A percentile compares a stretch with the other conserved stretches of the same genome.
These are phyloP conservation scores for Rallus crepitans DNA, from an alignment of 2,797 vertebrate species.

Conservation along the genomic window DNA sequence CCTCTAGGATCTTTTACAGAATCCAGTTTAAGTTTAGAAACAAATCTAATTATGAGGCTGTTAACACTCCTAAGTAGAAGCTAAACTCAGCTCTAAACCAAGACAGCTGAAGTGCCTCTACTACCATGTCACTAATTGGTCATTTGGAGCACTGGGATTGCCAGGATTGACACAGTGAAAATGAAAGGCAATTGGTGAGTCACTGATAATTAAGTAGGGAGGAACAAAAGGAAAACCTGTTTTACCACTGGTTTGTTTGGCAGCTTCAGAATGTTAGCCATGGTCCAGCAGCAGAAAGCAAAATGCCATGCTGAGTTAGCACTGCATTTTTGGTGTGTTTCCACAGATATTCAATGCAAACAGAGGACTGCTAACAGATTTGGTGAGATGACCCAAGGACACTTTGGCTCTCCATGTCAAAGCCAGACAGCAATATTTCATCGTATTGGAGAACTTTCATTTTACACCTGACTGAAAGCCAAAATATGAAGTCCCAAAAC, in stretches of 20 bases:
- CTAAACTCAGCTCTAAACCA: slow-evolving; percentile 23
- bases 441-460: slow-evolving; percentile 32
- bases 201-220: slow-evolving; percentile 58
- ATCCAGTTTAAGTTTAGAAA: slow-evolving; percentile 47
- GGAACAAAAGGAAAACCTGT: slow-evolving; percentile 9
- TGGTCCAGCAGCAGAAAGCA: slow-evolving; percentile 18
- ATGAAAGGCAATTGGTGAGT: slow-evolving; percentile 59
- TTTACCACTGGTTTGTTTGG: background rate
- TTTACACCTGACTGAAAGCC: slow-evolving; percentile 57
- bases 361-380: background rate
- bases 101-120: slow-evolving; percentile 37
- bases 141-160: slow-evolving; percentile 52
- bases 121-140: slow-evolving; percentile 66
- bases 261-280: background rate
- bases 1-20: slow-evolving; percentile 36
- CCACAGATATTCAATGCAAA: background rate
- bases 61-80: slow-evolving; percentile 66
- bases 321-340: background rate
- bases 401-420: background rate
- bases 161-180: slow-evolving; percentile 60
- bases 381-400: background rate
- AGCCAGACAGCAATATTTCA: slow-evolving; percentile 27
- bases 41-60: slow-evolving; percentile 67
- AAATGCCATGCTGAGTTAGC: background rate
- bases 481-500: slow-evolving; percentile 44